Conservation (phyloP, 2,797 vertebrate species). For the Triplophysa bombifrons region DNA sequence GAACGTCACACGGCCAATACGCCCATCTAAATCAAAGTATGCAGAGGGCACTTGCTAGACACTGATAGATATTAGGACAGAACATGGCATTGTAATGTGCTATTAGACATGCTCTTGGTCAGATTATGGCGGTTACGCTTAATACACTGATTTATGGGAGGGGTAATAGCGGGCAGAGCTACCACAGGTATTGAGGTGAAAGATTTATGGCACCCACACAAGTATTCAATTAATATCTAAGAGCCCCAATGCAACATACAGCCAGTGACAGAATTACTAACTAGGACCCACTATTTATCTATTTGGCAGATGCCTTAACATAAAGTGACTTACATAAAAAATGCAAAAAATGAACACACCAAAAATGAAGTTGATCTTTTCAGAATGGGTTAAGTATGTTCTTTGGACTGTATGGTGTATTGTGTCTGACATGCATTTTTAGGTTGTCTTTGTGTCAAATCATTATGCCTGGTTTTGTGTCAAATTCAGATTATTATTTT, state of each 20-base stretch:
- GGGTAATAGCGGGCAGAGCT: not conserved
- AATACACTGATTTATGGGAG: not conserved
- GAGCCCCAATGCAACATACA: not conserved
- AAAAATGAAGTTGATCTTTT: too few species aligned
- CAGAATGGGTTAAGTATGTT: too few species aligned
- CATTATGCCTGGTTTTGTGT: slow-evolving; percentile 12
- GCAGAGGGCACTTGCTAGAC: slow-evolving; percentile 20
- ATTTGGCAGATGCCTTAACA: not conserved
- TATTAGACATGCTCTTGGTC: slow-evolving; percentile 11
- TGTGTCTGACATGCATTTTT: not conserved
- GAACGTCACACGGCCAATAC: slow-evolving; percentile 30
- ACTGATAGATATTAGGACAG: slow-evolving; percentile 21
- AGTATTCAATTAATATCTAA: too few species aligned
- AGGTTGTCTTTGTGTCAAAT: slow-evolving; percentile 1
- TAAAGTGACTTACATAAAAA: not conserved
- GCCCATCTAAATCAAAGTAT: slow-evolving; percentile 28
- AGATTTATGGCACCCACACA: not conserved
- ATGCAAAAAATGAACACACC: too few species aligned
- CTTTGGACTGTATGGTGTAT: not conserved
- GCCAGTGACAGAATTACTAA: not conserved
- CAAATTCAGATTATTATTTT: not conserved
- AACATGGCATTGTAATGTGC: slow-evolving; percentile 17
- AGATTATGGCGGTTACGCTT: not conserved
- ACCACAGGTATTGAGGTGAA: not conserved
- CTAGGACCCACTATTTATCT: not conserved